Evolutionary conservation across 2,797 vertebrate species (phyloP).

Genomic region (Otolemur crassicaudatus): DNA sequence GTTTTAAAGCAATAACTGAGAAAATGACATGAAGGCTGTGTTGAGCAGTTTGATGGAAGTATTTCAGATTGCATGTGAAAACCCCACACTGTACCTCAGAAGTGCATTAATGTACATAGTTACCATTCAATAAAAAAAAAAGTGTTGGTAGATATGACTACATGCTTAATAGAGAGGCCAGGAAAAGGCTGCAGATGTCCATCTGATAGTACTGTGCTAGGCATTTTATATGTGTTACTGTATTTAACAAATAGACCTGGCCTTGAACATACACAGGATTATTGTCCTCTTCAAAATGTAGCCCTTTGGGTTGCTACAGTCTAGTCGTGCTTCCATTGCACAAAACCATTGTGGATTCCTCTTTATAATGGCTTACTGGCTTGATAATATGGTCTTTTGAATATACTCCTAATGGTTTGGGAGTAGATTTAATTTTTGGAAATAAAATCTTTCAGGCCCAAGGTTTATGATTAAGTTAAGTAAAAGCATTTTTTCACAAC

Average conservation of each 20-base stretch:
- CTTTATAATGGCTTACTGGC: slow-evolving; percentile 52
- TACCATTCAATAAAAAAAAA: too few relatives aligned
- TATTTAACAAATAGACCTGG: slow-evolving; percentile 14
- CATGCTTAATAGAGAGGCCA: slow-evolving; percentile 44
- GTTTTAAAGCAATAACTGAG: too few relatives aligned
- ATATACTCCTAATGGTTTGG: not conserved
- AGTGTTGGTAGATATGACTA: slow-evolving; percentile 5
- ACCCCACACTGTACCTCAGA: too few relatives aligned
- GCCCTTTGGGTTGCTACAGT: not conserved
- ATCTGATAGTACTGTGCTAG: not conserved
- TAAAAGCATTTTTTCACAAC: slow-evolving; percentile 40
- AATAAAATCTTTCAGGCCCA: not conserved
- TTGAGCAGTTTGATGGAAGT: too few relatives aligned
- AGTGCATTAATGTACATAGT: too few relatives aligned
- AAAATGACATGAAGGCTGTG: too few relatives aligned
- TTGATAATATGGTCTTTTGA: slow-evolving; percentile 9
- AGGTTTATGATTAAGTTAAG: slow-evolving; percentile 7
- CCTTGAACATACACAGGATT: not conserved
- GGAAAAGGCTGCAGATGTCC: slow-evolving; percentile 12
- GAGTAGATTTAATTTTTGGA: slow-evolving; percentile 47
- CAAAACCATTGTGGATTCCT: not conserved
- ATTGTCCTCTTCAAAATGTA: slow-evolving; percentile 13
- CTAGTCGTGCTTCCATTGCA: not conserved
- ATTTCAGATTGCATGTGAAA: too few relatives aligned
- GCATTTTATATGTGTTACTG: slow-evolving; percentile 40